A percentile compares a stretch with the other conserved stretches of the same genome.
These are phyloP conservation scores for Phragmatobia fuliginosa DNA, from an alignment of 2,888 invertebrate species.

Conservation along the genomic window DNA sequence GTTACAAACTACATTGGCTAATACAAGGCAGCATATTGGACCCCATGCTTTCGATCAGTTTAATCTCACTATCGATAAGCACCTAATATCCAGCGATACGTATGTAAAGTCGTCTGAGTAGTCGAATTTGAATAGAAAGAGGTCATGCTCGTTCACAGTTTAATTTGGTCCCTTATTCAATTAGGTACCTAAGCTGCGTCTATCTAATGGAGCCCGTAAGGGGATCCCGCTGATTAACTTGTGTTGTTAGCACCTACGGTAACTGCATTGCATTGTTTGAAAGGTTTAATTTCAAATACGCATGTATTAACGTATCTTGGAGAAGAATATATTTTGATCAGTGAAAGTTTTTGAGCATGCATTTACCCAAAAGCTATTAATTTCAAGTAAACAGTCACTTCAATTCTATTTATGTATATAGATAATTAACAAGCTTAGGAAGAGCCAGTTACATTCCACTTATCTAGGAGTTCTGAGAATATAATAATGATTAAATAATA, in stretches of 20 bases:
- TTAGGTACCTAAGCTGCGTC: constrained; percentile 80
- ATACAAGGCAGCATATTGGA: constrained; percentile 34
- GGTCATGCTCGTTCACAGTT: constrained; percentile 76
- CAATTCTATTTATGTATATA: no score
- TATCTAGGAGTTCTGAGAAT: neutral
- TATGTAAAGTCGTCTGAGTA: constrained; percentile 67
- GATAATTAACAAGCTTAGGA: neutral
- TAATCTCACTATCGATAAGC: constrained; percentile 69
- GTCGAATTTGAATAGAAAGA: constrained; percentile 84
- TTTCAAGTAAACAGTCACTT: no score
- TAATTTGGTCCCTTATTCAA: constrained; percentile 85
- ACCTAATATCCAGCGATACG: constrained; percentile 64
- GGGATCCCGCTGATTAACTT: constrained; percentile 82
- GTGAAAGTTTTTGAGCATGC: no score
- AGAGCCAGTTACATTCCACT: no score
- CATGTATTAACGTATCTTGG: constrained; percentile 13
- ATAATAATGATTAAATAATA: constrained; percentile 17
- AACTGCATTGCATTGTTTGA: constrained; percentile 59
- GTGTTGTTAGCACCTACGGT: constrained; percentile 75
- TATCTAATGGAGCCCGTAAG: constrained; percentile 81
- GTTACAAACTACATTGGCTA: constrained; percentile 10
- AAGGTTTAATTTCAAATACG: constrained; percentile 59
- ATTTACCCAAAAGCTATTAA: no score
- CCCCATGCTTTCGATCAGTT: constrained; percentile 63
- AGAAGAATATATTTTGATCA: neutral